These are phyloP conservation scores for Oophaga pumilio DNA, from an alignment of 2,113 vertebrate genomes.

Conservation along the genomic window DNA sequence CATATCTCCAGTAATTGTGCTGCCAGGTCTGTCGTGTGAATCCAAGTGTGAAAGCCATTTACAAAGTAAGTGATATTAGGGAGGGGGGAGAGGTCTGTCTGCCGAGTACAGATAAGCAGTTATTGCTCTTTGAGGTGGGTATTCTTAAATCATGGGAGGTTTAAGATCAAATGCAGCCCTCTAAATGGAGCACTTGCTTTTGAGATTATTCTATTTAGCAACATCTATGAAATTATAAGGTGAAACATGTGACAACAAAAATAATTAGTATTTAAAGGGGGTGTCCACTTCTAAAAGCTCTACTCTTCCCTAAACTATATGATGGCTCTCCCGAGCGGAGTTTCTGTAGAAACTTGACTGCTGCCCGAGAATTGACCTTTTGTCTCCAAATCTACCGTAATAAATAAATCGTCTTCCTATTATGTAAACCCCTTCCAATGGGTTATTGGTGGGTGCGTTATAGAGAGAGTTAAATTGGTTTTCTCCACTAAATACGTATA, in stretches of 20 bases:
- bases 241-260: not conserved
- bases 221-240: no score
- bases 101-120: not conserved
- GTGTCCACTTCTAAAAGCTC: not conserved
- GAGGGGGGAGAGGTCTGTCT: constrained; percentile 14
- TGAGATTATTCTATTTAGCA: no score
- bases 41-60: constrained; percentile 11
- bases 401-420: no score
- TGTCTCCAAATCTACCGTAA: not conserved
- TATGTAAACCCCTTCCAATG: not conserved
- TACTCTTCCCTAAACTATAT: not conserved
- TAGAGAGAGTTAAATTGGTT: not conserved
- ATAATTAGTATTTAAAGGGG: not conserved
- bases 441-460: not conserved
- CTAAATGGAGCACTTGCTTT: not conserved
- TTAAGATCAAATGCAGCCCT: not conserved
- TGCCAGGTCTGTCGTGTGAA: constrained; percentile 1
- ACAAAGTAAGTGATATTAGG: constrained; percentile 31
- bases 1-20: constrained; percentile 7
- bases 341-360: not conserved
- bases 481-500: no score
- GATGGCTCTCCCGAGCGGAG: not conserved
- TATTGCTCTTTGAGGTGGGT: not conserved
- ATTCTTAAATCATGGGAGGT: constrained; percentile 2
- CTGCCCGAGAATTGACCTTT: not conserved